Percentiles rank a stretch among this genome's conserved stretches.
Conservation (phyloP, 2,888 invertebrate genomes). For the Pilophorus perplexus region DNA sequence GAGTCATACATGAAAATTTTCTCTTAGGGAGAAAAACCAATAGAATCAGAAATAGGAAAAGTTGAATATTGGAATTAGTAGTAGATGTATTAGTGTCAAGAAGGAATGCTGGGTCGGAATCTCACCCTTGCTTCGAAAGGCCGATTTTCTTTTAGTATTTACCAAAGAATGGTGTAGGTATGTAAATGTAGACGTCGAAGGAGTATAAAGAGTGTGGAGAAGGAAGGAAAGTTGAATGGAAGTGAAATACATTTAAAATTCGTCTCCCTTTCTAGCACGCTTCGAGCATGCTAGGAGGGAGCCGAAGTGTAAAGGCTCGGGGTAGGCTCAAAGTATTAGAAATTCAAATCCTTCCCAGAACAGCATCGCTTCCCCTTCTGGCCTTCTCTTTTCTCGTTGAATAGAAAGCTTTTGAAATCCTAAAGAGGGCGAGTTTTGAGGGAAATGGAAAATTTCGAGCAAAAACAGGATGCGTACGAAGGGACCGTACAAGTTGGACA, state of each 20-base stretch:
- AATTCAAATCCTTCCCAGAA: conserved; percentile 22
- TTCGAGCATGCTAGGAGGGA: background rate
- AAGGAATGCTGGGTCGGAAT: no score
- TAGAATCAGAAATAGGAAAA: no score
- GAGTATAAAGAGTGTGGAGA: background rate
- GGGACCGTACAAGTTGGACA: no score
- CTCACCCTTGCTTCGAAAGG: no score
- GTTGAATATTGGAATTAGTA: no score
- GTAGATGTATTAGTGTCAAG: no score
- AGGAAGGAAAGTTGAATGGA: conserved; percentile 12
- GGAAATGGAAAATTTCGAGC: no score
- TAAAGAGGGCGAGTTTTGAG: no score
- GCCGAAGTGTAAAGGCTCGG: background rate
- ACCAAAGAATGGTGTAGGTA: background rate
- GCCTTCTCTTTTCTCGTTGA: background rate
- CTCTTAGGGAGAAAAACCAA: no score
- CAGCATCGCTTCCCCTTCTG: no score
- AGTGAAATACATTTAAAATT: conserved; percentile 22
- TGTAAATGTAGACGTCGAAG: conserved; percentile 1
- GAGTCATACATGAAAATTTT: no score
- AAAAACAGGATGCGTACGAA: no score
- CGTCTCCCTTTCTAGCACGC: conserved; percentile 4
- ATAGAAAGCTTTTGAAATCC: background rate
- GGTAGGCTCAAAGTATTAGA: conserved; percentile 18
- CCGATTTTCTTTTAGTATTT: background rate